Percentiles rank a stretch among this genome's conserved stretches.
Conservation (phyloP, 2,888 invertebrate genomes). For the Aleiodes alternator region DNA sequence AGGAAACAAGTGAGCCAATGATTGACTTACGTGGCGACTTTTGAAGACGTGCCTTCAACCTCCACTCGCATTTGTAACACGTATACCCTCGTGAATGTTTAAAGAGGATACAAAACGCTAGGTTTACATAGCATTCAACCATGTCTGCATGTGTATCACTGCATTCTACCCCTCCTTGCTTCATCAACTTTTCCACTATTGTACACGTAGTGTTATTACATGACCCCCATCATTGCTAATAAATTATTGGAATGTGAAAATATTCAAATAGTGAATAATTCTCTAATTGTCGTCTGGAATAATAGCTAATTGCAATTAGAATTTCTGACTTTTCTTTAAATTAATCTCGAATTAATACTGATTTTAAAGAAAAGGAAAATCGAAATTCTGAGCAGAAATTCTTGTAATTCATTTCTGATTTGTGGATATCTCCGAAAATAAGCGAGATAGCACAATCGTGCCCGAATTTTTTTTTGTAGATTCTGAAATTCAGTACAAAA, state of each 20-base stretch:
- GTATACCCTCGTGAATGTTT: slow-evolving; percentile 68
- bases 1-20: slow-evolving; percentile 28
- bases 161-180: not conserved
- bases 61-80: slow-evolving; percentile 68
- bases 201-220: slow-evolving; percentile 24
- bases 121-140: slow-evolving; percentile 12
- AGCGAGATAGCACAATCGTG: no score
- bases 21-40: slow-evolving; percentile 57
- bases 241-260: not conserved
- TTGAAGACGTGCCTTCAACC: slow-evolving; percentile 55
- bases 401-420: no score
- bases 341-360: no score
- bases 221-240: slow-evolving; percentile 6
- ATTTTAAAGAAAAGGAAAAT: no score
- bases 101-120: slow-evolving; percentile 49
- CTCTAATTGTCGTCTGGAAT: not conserved
- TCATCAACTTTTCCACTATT: slow-evolving; percentile 20
- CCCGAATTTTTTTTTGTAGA: no score
- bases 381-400: no score
- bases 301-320: no score
- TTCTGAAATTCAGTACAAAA: no score
- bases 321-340: no score
- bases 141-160: slow-evolving; percentile 24
- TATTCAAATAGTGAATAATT: slow-evolving; percentile 6
- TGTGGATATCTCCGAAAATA: no score